These are phyloP conservation scores for Drosophila azteca DNA, from an alignment of 1,140 invertebrate genomes.

Conservation along the genomic window DNA sequence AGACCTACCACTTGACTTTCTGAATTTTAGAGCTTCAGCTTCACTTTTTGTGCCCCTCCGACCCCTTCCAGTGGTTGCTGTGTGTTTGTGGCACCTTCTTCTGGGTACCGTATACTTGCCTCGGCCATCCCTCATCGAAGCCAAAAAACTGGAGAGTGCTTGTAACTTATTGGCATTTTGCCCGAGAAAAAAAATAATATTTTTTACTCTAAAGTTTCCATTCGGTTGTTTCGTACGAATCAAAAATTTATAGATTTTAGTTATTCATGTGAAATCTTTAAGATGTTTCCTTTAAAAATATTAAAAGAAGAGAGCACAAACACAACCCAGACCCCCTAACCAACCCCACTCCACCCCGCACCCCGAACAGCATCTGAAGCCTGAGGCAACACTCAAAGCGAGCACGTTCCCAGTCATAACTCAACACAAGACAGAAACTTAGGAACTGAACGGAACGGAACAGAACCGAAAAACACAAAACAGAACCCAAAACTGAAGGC, in stretches of 20 bases:
- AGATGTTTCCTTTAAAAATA: slow-evolving; percentile 64
- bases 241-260: slow-evolving; percentile 82
- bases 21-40: slow-evolving; percentile 46
- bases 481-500: slow-evolving; percentile 21
- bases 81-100: slow-evolving; percentile 39
- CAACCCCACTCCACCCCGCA: background rate
- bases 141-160: slow-evolving; percentile 30
- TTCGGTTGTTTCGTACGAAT: slow-evolving; percentile 36
- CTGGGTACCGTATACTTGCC: background rate
- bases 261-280: slow-evolving; percentile 82
- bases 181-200: slow-evolving; percentile 51
- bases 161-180: slow-evolving; percentile 73
- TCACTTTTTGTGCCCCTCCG: slow-evolving; percentile 28
- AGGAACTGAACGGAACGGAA: background rate
- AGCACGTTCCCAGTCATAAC: slow-evolving; percentile 71
- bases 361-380: too few relatives aligned
- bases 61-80: slow-evolving; percentile 20
- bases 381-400: slow-evolving; percentile 59
- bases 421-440: slow-evolving; percentile 40
- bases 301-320: slow-evolving; percentile 27
- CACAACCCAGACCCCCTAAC: slow-evolving; percentile 3
- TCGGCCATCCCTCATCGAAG: slow-evolving; percentile 37
- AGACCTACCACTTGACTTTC: slow-evolving; percentile 49
- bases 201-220: slow-evolving; percentile 60
- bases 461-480: slow-evolving; percentile 34